Evolutionary conservation across 2,888 invertebrate species (phyloP).

Genomic region (Pachliopta kotzebuea): DNA sequence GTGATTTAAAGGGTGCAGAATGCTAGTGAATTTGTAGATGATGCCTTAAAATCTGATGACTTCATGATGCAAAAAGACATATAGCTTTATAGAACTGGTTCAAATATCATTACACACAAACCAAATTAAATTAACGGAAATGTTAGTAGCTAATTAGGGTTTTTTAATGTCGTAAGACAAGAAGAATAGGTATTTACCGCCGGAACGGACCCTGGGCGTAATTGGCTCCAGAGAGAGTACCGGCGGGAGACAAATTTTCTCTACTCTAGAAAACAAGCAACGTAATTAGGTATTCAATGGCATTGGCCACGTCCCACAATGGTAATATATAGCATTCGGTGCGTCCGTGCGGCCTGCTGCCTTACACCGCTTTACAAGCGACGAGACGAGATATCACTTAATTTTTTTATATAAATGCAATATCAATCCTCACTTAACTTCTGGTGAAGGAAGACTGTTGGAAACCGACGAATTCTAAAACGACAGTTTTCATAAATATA

Average conservation of each 20-base stretch:
- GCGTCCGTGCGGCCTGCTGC: constrained; percentile 31
- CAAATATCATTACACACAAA: background rate
- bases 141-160: constrained; percentile 8
- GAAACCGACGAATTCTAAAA: too few relatives aligned
- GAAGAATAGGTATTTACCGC: constrained; percentile 20
- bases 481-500: too few relatives aligned
- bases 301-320: constrained; percentile 43
- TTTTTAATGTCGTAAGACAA: constrained; percentile 15
- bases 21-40: too few relatives aligned
- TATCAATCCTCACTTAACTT: too few relatives aligned
- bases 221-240: constrained; percentile 28
- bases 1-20: too few relatives aligned
- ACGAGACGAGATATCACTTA: constrained; percentile 12
- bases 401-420: too few relatives aligned
- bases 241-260: constrained; percentile 35
- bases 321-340: constrained; percentile 42
- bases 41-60: too few relatives aligned
- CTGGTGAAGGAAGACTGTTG: too few relatives aligned
- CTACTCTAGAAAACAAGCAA: constrained; percentile 40
- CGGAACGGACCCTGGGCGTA: constrained; percentile 22
- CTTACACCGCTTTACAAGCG: constrained; percentile 27
- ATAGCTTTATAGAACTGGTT: too few relatives aligned
- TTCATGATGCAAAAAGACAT: too few relatives aligned
- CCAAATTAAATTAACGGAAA: background rate
- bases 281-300: constrained; percentile 44